phyloP scores from a whole-genome alignment of 2,113 vertebrate species.

The Chrysemys picta region DNA sequence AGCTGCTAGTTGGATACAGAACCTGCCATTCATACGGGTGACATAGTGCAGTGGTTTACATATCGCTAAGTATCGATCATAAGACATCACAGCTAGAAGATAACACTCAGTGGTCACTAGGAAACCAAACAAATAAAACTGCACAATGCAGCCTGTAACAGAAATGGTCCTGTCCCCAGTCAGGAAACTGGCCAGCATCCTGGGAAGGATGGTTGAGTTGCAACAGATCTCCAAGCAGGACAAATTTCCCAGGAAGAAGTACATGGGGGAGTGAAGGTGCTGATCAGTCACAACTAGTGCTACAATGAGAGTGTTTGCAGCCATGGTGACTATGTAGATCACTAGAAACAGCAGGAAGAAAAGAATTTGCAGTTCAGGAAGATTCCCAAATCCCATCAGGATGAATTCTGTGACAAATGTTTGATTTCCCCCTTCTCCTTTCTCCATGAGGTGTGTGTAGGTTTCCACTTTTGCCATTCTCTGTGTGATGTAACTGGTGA shows the following conservation, averaged over 20 bases:
- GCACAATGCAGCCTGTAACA: neutral
- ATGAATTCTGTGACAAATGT: no score
- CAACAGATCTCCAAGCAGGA: constrained; percentile 22
- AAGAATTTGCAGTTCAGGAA: neutral
- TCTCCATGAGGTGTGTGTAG: neutral
- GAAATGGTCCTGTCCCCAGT: neutral
- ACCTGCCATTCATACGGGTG: neutral
- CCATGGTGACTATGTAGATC: neutral
- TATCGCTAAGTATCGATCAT: constrained; percentile 28
- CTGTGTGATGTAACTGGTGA: neutral
- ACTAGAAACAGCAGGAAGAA: neutral
- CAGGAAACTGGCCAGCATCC: neutral
- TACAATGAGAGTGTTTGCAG: constrained; percentile 17
- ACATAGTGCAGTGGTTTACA: constrained; percentile 32
- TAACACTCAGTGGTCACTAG: constrained; percentile 30
- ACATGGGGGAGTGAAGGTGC: constrained; percentile 40
- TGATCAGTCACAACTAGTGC: neutral
- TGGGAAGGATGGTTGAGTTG: constrained; percentile 27
- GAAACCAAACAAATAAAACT: constrained; percentile 21
- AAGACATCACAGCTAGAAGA: neutral
- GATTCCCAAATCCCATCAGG: no score
- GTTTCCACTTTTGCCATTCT: neutral
- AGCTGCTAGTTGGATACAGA: neutral
- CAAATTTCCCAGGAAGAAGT: constrained; percentile 39
- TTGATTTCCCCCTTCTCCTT: neutral